These are phyloP conservation scores for Murina feae DNA, from an alignment of 2,113 vertebrate species.

Conservation along the genomic window DNA sequence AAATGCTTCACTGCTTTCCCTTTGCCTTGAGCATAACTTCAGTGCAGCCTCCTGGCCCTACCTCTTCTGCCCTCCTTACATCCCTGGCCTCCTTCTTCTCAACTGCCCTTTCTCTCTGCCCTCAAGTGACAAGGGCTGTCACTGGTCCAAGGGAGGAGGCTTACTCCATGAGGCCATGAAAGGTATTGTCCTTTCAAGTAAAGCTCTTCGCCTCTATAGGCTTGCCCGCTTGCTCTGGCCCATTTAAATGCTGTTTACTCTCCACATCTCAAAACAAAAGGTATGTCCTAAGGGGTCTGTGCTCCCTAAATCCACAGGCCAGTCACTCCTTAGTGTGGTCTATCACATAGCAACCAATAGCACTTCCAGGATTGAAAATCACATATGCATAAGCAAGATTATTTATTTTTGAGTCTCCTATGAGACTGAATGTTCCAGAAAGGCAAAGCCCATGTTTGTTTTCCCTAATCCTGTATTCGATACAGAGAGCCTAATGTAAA, in stretches of 20 bases:
- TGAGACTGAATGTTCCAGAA: slow-evolving; percentile 9
- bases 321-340: not conserved
- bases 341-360: not conserved
- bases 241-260: not conserved
- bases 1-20: not conserved
- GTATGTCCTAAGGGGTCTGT: not conserved
- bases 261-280: not conserved
- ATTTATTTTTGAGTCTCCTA: slow-evolving; percentile 15
- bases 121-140: not conserved
- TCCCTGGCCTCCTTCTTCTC: not conserved
- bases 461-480: not conserved
- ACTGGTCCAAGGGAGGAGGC: not conserved
- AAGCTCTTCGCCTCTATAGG: not conserved
- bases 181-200: not conserved
- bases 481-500: not conserved
- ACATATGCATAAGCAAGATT: not conserved
- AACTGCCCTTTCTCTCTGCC: not conserved
- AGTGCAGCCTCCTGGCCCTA: not conserved
- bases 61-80: fast-evolving
- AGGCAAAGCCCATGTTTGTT: slow-evolving; percentile 31
- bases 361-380: not conserved
- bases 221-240: not conserved
- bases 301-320: not conserved
- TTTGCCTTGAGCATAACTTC: not conserved
- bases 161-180: not conserved